Evolutionary conservation across 2,113 vertebrate species (phyloP).

Genomic region (Zapornia atra): DNA sequence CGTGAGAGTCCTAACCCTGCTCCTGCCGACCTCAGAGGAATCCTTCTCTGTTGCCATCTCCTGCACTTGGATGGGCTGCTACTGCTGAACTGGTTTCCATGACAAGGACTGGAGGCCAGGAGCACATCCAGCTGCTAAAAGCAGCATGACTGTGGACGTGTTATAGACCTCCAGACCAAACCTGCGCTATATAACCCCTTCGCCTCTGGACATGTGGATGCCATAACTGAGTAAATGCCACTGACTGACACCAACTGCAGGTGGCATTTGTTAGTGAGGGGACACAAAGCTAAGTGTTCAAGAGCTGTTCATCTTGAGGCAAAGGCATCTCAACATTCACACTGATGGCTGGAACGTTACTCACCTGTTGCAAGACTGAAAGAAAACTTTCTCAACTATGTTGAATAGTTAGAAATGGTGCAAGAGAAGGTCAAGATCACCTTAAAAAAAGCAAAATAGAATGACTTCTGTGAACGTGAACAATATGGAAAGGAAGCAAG

Average conservation of each 20-base stretch:
- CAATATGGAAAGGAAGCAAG: neutral
- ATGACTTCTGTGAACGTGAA: neutral
- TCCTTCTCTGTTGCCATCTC: neutral
- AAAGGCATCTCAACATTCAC: neutral
- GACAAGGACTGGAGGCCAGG: rapidly evolving
- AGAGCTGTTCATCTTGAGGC: neutral
- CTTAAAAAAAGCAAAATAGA: neutral
- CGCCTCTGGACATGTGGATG: rapidly evolving
- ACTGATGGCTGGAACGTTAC: neutral
- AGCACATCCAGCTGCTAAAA: neutral
- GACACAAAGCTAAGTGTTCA: neutral
- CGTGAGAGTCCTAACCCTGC: neutral
- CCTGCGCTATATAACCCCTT: neutral
- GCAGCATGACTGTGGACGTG: neutral
- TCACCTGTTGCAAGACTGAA: neutral
- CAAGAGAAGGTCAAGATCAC: neutral
- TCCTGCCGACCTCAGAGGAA: rapidly evolving
- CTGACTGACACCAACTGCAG: neutral
- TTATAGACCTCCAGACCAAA: neutral
- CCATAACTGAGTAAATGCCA: rapidly evolving
- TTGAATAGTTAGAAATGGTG: neutral
- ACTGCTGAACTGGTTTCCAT: neutral
- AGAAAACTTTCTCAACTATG: neutral
- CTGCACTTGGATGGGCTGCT: neutral
- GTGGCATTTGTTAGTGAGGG: neutral